Percentiles rank a stretch among this genome's conserved stretches.
Evolutionary conservation across 2,888 invertebrate species (phyloP).

Genomic region (Antheraea yamamai): DNA sequence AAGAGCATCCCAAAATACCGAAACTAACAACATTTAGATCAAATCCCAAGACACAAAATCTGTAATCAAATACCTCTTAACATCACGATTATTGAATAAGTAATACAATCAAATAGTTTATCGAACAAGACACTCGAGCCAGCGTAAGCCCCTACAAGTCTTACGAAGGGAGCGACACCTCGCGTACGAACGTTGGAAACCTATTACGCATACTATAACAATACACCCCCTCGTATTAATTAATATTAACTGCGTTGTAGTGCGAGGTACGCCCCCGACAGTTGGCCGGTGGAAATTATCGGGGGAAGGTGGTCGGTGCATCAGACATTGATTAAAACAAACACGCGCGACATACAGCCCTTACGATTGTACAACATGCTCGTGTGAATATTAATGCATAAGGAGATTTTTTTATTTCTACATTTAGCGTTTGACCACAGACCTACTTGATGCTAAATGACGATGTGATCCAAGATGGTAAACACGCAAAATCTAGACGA

Average conservation of each 20-base stretch:
- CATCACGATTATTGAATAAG: neutral
- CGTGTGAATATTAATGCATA: neutral
- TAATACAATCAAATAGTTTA: conserved; percentile 10
- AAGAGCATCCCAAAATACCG: neutral
- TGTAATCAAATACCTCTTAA: neutral
- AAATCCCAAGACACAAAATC: neutral
- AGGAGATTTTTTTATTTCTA: neutral
- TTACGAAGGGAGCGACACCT: conserved; percentile 16
- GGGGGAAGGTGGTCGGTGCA: conserved; percentile 63
- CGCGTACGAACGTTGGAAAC: conserved; percentile 16
- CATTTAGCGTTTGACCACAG: neutral
- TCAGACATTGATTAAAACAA: conserved; percentile 72
- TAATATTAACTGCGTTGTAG: conserved; percentile 53
- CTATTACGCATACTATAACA: conserved; percentile 20
- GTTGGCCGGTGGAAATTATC: conserved; percentile 56
- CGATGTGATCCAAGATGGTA: too few relatives aligned
- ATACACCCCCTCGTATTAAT: conserved; percentile 48
- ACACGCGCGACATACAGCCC: conserved; percentile 51
- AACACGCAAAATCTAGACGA: too few relatives aligned
- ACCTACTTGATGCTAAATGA: too few relatives aligned
- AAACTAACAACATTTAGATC: neutral
- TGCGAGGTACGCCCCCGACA: conserved; percentile 59
- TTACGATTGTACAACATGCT: conserved; percentile 13
- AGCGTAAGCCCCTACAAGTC: conserved; percentile 9
- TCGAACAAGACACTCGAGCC: neutral